These are phyloP conservation scores for Paratilapia polleni DNA, from an alignment of 2,113 vertebrate species.

Conservation along the genomic window DNA sequence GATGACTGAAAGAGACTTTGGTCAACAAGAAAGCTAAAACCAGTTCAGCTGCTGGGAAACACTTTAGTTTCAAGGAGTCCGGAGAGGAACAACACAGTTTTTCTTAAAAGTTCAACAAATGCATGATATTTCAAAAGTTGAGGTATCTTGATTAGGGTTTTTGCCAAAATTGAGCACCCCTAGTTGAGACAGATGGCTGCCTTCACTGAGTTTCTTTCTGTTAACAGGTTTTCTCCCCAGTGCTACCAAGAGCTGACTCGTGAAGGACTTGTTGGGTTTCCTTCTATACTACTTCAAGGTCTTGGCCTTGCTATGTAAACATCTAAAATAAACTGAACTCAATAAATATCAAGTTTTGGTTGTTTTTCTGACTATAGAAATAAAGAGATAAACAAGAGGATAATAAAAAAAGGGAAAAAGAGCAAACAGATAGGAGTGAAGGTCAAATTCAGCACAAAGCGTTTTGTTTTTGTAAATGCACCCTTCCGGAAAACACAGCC, in stretches of 20 bases:
- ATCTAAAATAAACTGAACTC: not conserved
- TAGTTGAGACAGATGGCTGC: not conserved
- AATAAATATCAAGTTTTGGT: not conserved
- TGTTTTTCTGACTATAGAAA: not conserved
- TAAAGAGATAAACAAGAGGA: not conserved
- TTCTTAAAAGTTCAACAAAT: not conserved
- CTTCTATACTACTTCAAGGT: not conserved
- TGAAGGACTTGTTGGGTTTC: too few species aligned
- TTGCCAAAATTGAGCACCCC: not conserved
- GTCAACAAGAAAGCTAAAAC: not conserved
- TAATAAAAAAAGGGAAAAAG: not conserved
- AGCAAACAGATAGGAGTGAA: not conserved
- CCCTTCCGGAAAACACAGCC: not conserved
- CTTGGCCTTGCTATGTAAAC: not conserved
- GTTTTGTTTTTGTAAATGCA: slow-evolving; percentile 21
- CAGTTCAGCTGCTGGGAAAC: not conserved
- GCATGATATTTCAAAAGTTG: not conserved
- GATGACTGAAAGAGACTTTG: not conserved
- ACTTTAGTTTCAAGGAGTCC: not conserved
- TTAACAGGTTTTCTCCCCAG: not conserved
- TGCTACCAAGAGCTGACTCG: not conserved
- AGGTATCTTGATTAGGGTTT: not conserved
- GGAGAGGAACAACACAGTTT: not conserved
- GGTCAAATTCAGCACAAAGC: slow-evolving; percentile 27
- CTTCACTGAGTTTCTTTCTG: not conserved